Percentiles rank a stretch among this genome's conserved stretches.
Conservation (phyloP, 2,888 invertebrate genomes). For the Macropis europaea region DNA sequence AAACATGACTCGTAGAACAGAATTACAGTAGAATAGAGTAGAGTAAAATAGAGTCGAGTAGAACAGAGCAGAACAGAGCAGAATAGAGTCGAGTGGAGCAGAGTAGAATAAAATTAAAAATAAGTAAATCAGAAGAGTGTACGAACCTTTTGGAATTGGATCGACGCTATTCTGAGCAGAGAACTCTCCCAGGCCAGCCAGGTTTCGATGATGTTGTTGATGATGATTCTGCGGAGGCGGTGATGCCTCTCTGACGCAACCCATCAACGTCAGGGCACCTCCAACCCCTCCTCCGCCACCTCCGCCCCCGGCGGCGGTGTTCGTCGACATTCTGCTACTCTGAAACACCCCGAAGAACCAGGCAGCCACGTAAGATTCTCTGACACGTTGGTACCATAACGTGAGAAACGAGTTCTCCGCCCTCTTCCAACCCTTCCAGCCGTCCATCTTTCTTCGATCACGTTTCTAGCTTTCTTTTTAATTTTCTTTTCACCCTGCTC, state of each 20-base stretch:
- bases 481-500: too few species aligned
- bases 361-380: constrained; percentile 67
- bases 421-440: constrained; percentile 58
- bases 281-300: constrained; percentile 81
- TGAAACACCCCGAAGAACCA: constrained; percentile 74
- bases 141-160: constrained; percentile 75
- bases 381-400: constrained; percentile 66
- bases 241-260: constrained; percentile 83
- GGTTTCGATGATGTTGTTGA: constrained; percentile 79
- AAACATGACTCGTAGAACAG: too few species aligned
- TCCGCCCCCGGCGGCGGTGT: constrained; percentile 66
- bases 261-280: constrained; percentile 85
- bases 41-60: too few species aligned
- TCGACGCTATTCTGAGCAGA: constrained; percentile 70
- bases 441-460: constrained; percentile 42
- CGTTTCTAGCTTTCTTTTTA: too few species aligned
- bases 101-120: too few species aligned
- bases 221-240: constrained; percentile 83
- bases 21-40: too few species aligned
- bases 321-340: constrained; percentile 68
- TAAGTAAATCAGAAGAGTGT: too few species aligned
- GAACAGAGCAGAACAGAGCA: too few species aligned
- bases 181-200: constrained; percentile 68
- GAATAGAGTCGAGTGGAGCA: too few species aligned
- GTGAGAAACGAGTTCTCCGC: constrained; percentile 60